Evolutionary conservation across 2,113 vertebrate genomes (phyloP), one percentile per base, ranked within the genome.

Genomic region (Fregata magnificens): DNA sequence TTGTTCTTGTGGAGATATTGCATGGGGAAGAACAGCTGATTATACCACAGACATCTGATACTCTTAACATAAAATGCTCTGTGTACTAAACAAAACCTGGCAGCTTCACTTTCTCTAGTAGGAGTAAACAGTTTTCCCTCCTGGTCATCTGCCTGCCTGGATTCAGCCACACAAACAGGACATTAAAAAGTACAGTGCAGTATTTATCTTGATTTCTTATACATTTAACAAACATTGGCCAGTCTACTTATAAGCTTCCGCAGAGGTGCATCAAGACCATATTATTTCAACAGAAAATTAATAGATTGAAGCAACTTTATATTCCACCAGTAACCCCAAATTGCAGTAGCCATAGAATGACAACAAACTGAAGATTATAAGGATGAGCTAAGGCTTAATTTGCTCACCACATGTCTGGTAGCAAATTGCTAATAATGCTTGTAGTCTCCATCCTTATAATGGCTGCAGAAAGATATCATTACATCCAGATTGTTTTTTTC

Each of bases 381-480:
- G 38, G 70, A 86, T 82, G 92, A 96, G 69, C 67, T 90, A 90
- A 91, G 34, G 61, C 19, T 63, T 83, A 70, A 70, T 92, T 86
- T 96, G 14, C 71, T 94, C n/a, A 80, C 59, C 56, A 44, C 9
- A 83, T 24, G 7, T 94, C 95, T 97, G 44, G 70, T 53, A 93
- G 84, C 34, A 96, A 95, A 97, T 83, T 77, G 61, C 28, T 87
- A 77, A 74, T 93, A 92, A 94, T 88, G 73, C 38, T 91, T 84
- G 16, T 29, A 66, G 78, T 69, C 65, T 95, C 80, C 86, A 79
- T n/a, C 45, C 42, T 82, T 87, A 49, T 15, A 76, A 49, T n/a
- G n/a, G 38, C 22, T 66, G 36, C 38, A 25, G 42, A 90, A 86
- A 82, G 31, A 70, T 62, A 47, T 65, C 53, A 86, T 85, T 91